Conservation (phyloP, 2,888 invertebrate genomes). For the Tetragnatha montana region DNA sequence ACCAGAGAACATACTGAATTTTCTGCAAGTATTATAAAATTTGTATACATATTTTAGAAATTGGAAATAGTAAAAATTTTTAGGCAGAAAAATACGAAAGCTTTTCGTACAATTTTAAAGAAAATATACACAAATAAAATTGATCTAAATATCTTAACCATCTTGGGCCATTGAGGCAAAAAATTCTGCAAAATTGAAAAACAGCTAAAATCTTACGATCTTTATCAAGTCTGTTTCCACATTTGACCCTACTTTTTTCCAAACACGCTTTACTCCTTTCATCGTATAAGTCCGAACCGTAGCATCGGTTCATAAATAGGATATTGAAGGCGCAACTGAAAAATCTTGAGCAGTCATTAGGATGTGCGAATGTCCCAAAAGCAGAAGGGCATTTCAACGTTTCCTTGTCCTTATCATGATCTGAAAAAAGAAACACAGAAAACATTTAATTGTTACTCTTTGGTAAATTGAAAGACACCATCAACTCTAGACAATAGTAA, state of each 20-base stretch:
- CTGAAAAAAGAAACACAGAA: neutral
- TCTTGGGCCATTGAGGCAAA: too few relatives aligned
- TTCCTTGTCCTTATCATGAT: neutral
- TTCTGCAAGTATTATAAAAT: too few relatives aligned
- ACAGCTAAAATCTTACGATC: conserved; percentile 26
- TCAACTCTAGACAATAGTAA: too few relatives aligned
- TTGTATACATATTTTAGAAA: too few relatives aligned
- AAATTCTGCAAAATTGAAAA: neutral
- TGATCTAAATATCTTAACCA: too few relatives aligned
- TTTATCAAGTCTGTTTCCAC: conserved; percentile 53
- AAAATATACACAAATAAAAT: too few relatives aligned
- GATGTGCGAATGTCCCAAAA: conserved; percentile 53
- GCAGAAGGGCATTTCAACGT: conserved; percentile 47
- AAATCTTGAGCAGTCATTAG: conserved; percentile 41
- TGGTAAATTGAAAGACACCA: neutral
- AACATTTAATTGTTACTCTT: too few relatives aligned
- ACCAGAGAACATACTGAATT: too few relatives aligned
- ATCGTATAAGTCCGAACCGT: conserved; percentile 16
- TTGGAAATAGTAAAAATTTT: too few relatives aligned
- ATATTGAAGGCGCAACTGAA: conserved; percentile 44
- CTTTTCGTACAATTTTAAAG: too few relatives aligned
- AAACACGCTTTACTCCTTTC: conserved; percentile 23
- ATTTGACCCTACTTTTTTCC: conserved; percentile 25
- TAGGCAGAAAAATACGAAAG: too few relatives aligned
- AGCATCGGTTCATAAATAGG: conserved; percentile 23